Conservation (phyloP, 2,888 invertebrate genomes). For the Sisyra nigra region DNA sequence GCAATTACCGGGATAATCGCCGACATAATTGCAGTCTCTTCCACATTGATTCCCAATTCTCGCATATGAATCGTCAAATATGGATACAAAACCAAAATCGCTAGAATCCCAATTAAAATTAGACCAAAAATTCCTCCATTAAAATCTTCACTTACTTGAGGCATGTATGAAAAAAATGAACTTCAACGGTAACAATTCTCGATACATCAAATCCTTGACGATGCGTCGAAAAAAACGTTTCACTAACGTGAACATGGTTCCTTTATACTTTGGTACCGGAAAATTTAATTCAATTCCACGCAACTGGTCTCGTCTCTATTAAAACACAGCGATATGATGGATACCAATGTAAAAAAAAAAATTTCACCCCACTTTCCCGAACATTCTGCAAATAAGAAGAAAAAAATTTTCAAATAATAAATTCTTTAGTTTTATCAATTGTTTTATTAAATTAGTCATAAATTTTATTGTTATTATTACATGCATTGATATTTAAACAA, state of each 20-base stretch:
- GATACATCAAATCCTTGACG: slow-evolving; percentile 50
- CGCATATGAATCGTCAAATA: slow-evolving; percentile 69
- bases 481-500: no score
- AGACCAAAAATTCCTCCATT: not conserved
- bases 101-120: slow-evolving; percentile 27
- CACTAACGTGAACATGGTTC: slow-evolving; percentile 30
- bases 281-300: no score
- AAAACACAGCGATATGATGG: no score
- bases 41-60: slow-evolving; percentile 59
- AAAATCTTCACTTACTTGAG: slow-evolving; percentile 43
- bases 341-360: no score
- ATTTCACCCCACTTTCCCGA: no score
- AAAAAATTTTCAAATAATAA: no score
- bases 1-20: slow-evolving; percentile 59
- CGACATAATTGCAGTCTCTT: slow-evolving; percentile 68
- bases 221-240: slow-evolving; percentile 48
- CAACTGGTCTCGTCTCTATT: no score
- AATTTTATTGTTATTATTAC: no score
- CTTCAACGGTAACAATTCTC: slow-evolving; percentile 55
- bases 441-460: no score
- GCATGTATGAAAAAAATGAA: slow-evolving; percentile 62
- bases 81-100: slow-evolving; percentile 58
- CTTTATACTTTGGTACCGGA: no score
- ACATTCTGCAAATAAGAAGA: no score
- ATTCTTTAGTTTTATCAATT: no score